A percentile compares a stretch with the other conserved stretches of the same genome.
phyloP scores from a whole-genome alignment of 2,797 vertebrate genomes.

The Rhincodon typus region DNA sequence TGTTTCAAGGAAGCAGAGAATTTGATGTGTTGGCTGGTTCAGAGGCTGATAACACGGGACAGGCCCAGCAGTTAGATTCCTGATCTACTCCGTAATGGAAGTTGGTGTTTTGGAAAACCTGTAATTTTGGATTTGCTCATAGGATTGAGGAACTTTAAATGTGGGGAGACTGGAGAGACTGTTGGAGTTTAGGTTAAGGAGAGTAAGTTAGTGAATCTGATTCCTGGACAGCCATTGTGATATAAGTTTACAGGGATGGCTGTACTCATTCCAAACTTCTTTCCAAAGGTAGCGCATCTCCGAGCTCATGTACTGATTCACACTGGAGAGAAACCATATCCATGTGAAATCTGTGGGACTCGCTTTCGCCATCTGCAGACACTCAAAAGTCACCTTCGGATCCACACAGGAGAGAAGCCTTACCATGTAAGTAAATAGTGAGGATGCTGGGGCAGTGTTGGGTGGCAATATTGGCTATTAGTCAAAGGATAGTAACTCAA shows the following conservation, averaged over 20 bases:
- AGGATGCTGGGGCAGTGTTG: too few relatives aligned
- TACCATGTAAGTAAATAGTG: constrained; percentile 79
- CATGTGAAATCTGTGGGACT: constrained; percentile 95
- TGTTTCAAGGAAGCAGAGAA: neutral
- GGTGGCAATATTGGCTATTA: neutral
- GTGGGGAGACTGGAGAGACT: neutral
- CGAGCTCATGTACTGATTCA: constrained; percentile 95
- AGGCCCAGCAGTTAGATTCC: neutral
- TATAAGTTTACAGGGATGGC: neutral
- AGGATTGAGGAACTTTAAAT: too few relatives aligned
- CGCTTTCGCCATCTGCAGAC: constrained; percentile 97
- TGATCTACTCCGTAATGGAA: neutral
- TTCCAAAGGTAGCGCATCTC: constrained; percentile 84
- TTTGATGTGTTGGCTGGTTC: neutral
- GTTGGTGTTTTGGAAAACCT: neutral
- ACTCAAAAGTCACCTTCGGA: constrained; percentile 94
- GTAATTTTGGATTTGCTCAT: too few relatives aligned
- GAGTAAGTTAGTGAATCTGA: neutral
- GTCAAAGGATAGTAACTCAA: neutral
- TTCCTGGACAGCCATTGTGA: neutral
- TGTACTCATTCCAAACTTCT: neutral
- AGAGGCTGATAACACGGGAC: neutral
- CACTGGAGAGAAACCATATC: constrained; percentile 97
- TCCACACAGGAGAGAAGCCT: constrained; percentile 97
- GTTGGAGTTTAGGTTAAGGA: neutral